Base-by-base conservation (phyloP, 2,113 vertebrate genomes). In the Osmerus eperlanus region DNA sequence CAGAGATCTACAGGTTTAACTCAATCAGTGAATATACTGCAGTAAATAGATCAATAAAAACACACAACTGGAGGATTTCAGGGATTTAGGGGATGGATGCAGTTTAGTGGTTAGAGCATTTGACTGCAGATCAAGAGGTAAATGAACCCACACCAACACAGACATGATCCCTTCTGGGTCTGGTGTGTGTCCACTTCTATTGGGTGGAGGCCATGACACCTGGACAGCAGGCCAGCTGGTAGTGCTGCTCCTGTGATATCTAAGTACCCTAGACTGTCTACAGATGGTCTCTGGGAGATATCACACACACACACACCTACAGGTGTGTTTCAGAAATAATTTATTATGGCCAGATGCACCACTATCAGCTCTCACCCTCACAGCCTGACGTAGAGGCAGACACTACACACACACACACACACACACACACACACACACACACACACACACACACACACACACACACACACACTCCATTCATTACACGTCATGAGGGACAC, bases 51-150 rank as follows among this genome's bases (percentile, higher is more conserved):
- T 55, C 14, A 16, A 16, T 55, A 6, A 55, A 41, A 7, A 41
- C 32, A 41, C 36, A 41, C 36, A 41, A 41, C 3, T 9, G 7
- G 36, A 41, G 36, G 36, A 41, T 9, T 41, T 41, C 36, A 41
- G 36, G 36, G 36, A 41, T 9, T 6, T 41, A 41, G 36, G 8
- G 36, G 36, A 41, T 41, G 36, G 36, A 41, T 41, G 36, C 36
- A 41, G 36, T 41, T 41, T 41, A 6, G 36, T 41, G 36, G 36
- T 9, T 81, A 89, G 89, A 89, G 89, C 89, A 90, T 65, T 93
- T 92, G 91, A 91, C 90, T 93, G 91, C 90, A 92, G 89, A 92
- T 92, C 90, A 92, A 91, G 90, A 93, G 88, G 90, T 41, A 41
- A 41, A 41, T 41, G 36, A 41, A 8, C 7, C 7, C 36, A 41